Percentiles rank a stretch among this genome's conserved stretches.
These are phyloP conservation scores for Caprella mutica DNA, from an alignment of 2,888 invertebrate genomes.

Conservation along the genomic window DNA sequence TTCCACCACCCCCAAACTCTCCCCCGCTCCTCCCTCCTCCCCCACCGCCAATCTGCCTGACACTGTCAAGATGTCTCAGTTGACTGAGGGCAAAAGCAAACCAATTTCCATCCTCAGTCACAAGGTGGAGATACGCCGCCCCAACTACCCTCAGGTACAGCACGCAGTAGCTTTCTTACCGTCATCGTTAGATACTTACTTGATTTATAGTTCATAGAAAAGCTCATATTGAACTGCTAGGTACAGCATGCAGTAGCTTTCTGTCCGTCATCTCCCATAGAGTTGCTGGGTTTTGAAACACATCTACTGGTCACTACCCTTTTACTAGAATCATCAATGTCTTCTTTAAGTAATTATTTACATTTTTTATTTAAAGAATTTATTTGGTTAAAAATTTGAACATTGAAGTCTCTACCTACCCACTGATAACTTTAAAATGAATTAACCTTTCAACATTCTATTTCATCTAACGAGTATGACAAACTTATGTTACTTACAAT, in stretches of 20 bases:
- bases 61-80: conserved; percentile 30
- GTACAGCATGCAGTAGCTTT: background rate
- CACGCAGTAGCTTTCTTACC: too few relatives aligned
- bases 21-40: background rate
- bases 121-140: conserved; percentile 57
- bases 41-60: conserved; percentile 22
- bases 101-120: conserved; percentile 44
- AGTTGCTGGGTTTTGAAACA: background rate
- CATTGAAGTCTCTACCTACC: too few relatives aligned
- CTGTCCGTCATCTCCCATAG: background rate
- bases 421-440: too few relatives aligned
- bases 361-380: too few relatives aligned
- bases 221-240: background rate
- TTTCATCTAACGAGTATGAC: too few relatives aligned
- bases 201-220: background rate
- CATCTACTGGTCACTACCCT: too few relatives aligned
- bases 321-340: too few relatives aligned
- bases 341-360: too few relatives aligned
- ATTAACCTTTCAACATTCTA: too few relatives aligned
- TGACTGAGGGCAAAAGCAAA: conserved; percentile 19
- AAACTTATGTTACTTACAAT: too few relatives aligned
- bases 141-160: conserved; percentile 63
- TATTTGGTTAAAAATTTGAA: too few relatives aligned
- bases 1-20: conserved; percentile 6
- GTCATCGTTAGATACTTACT: too few relatives aligned